Evolutionary conservation across 2,888 invertebrate species (phyloP), one percentile per base, ranked within the genome.

Genomic region (Anarsia innoxiella): DNA sequence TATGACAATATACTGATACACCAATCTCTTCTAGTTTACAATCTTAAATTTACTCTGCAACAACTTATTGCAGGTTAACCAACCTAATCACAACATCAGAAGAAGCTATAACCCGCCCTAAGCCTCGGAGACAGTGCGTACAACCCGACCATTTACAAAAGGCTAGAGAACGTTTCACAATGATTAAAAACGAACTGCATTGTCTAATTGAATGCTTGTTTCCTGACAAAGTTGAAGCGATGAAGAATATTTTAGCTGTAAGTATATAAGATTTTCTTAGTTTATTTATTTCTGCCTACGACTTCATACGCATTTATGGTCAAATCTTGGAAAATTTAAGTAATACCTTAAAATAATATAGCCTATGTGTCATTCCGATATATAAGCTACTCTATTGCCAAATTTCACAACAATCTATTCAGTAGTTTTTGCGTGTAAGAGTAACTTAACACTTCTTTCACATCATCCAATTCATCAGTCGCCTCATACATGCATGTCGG

Each of bases 181-280:
- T 46, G 1, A 52, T 82, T 56, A 85, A 83, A 49, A 53, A 41
- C 3, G 66, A 74, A 39, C 53, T 85, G 0, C 68, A 68, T 3
- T 56, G 59, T 0, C 57, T 84, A 0, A 66, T 85, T 28, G 44
- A 66, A 12, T 63, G 75, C 0, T 44, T 80, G 37, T 78, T 69
- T 31, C 77, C 77, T 0, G 56, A 65, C 12, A 49, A 54, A 1
- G 54, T 62, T 19, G 59, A 57, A 0, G 26, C 54, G 13, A 54
- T 83, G 2, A 55, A 59, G 19, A 63, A 66, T 8, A 36, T 74
- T 30, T 47, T 83, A 48, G 68, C 66, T 23, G 85, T 84, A 45
- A 70, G 75, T 63, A 6, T 23, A n/a, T 19, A 19, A 8, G 8
- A 5, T 3, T 19, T 33, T 27, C 30, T 33, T 14, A 14, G 1